Percentiles rank a stretch among this genome's conserved stretches.
phyloP scores from a whole-genome alignment of 2,797 vertebrate species.

The Sylvia borin region DNA sequence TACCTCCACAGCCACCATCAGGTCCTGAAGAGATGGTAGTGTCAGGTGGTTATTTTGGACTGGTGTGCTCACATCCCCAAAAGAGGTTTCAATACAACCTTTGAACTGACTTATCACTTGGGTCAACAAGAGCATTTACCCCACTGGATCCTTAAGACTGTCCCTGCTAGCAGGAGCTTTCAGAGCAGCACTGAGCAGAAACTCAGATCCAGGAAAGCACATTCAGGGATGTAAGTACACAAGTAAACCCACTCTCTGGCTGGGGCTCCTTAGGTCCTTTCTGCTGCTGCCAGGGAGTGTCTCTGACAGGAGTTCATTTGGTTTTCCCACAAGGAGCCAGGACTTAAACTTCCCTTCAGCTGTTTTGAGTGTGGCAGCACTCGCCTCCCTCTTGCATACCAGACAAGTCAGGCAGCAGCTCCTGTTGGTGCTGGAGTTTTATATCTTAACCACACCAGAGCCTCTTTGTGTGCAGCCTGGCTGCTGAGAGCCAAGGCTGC shows the following conservation, averaged over 20 bases:
- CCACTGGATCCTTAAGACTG: not conserved
- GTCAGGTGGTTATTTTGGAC: not conserved
- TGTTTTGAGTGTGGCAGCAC: accelerated
- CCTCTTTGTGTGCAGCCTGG: not conserved
- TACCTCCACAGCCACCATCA: not conserved
- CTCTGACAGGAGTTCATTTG: not conserved
- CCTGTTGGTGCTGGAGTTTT: not conserved
- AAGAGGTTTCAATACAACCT: not conserved
- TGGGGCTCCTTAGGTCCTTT: accelerated
- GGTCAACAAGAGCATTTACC: not conserved
- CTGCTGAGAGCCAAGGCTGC: not conserved
- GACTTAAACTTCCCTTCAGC: not conserved
- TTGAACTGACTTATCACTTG: not conserved
- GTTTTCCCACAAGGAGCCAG: not conserved
- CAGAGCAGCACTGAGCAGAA: accelerated
- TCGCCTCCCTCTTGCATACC: accelerated
- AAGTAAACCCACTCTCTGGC: accelerated
- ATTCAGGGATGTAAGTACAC: accelerated
- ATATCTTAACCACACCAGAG: not conserved
- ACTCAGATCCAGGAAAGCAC: not conserved
- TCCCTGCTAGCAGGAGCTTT: not conserved
- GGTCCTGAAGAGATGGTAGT: not conserved
- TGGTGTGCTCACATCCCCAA: not conserved
- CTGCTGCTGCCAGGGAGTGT: not conserved
- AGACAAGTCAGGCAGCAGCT: constrained; percentile 1